Base-by-base conservation (phyloP, 2,113 vertebrate genomes). In the Lamprotornis superbus region DNA sequence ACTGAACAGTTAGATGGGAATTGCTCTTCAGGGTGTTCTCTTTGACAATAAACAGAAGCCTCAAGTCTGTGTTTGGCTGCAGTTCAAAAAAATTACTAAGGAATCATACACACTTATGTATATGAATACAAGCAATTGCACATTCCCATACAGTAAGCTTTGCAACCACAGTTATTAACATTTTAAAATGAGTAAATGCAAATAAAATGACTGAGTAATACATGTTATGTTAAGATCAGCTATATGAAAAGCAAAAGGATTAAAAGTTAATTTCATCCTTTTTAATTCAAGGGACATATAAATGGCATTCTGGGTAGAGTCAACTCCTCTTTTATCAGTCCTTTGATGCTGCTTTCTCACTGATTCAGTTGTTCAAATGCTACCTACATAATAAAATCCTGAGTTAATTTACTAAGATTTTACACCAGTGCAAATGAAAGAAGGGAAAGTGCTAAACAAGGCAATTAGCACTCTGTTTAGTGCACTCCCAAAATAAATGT, bases 401-500 rank as follows among this genome's bases (percentile, higher is more conserved):
- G 97, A 98, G 98, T 98, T 98, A 98, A 98, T 98, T 98, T 98
- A 97, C 97, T 97, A 98, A 98, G 97, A 98, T 98, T 98, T 98
- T 98, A 98, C 97, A 98, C 97, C 97, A 98, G 97, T 97, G 98
- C 97, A 98, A 98, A 98, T 98, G 97, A 97, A 98, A 98, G 97
- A 98, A 97, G 97, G 95, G 94, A 97, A 98, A 98, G 98, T 98
- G 98, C 98, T 98, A 98, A 98, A 97, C 97, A 98, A 98, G 98
- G 97, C 98, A 98, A 98, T 98, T 98, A 98, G 98, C 98, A 98
- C 98, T 98, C 98, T 98, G 97, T 97, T 98, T 98, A 98, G 98
- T 97, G 97, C 97, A 98, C 97, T 98, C 98, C 98, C 98, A 97
- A 98, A 98, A 98, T 98, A 98, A 98, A 98, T 97, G 97, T 97